A percentile compares a stretch with the other conserved stretches of the same genome.
Conservation (phyloP, 2,888 invertebrate genomes). For the Dicyrtomina minuta region DNA sequence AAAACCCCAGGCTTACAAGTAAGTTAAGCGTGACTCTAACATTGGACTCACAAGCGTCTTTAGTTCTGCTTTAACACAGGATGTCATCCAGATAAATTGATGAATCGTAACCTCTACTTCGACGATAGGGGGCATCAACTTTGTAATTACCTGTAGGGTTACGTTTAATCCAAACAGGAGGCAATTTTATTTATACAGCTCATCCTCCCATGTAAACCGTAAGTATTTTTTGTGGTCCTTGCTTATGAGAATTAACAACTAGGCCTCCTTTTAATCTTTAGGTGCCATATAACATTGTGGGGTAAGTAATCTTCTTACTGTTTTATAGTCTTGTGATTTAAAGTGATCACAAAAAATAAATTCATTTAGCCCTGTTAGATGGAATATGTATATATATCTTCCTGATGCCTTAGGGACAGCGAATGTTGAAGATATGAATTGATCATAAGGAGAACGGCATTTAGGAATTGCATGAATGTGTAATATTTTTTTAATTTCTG, state of each 20-base stretch:
- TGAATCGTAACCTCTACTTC: not conserved
- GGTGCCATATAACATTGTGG: not conserved
- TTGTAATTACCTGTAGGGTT: conserved; percentile 15
- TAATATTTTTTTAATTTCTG: not conserved
- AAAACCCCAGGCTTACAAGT: not conserved
- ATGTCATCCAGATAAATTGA: conserved; percentile 26
- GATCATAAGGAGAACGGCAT: not conserved
- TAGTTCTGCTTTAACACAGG: not conserved
- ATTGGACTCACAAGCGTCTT: not conserved
- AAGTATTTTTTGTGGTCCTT: conserved; percentile 4
- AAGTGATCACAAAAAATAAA: conserved; percentile 15
- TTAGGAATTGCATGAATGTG: not conserved
- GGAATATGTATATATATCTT: conserved; percentile 5
- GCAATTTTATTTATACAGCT: conserved; percentile 16
- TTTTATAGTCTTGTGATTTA: conserved; percentile 25
- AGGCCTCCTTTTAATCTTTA: conserved; percentile 23
- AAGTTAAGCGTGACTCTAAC: not conserved
- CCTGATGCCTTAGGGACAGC: conserved; percentile 15
- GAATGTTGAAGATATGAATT: conserved; percentile 18
- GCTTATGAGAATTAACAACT: conserved; percentile 5
- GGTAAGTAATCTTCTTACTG: not conserved
- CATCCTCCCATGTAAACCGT: conserved; percentile 1
- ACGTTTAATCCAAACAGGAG: conserved; percentile 15
- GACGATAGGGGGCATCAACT: conserved; percentile 16
- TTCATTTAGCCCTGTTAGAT: conserved; percentile 8